These are phyloP conservation scores for Napeogenes inachia DNA, from an alignment of 2,888 invertebrate genomes.

Conservation along the genomic window DNA sequence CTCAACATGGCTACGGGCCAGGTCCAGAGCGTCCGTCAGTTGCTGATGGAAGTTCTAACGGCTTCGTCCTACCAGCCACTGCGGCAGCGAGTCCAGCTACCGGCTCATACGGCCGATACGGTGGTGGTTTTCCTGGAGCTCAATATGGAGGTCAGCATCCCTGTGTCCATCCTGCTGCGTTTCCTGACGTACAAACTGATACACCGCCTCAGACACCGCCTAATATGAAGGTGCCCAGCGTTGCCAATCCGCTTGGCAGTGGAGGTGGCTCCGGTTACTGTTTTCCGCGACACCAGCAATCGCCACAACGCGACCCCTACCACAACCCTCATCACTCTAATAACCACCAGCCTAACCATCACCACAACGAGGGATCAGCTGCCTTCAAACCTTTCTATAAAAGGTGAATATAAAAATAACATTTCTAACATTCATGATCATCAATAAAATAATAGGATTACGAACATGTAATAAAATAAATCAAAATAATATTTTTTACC, in stretches of 20 bases:
- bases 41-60: slow-evolving; percentile 72
- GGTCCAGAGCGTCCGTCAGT: slow-evolving; percentile 59
- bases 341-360: slow-evolving; percentile 70
- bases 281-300: slow-evolving; percentile 73
- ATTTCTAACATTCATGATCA: no score
- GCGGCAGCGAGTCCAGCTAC: slow-evolving; percentile 75
- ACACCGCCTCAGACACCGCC: slow-evolving; percentile 96
- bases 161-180: slow-evolving; percentile 81
- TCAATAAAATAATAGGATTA: no score
- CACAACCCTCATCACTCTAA: slow-evolving; percentile 74
- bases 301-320: slow-evolving; percentile 76
- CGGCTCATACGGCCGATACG: slow-evolving; percentile 80
- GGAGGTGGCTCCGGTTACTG: slow-evolving; percentile 77
- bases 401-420: slow-evolving; percentile 76
- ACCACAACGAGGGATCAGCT: slow-evolving; percentile 77
- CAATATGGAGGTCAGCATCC: slow-evolving; percentile 79
- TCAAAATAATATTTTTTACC: background rate
- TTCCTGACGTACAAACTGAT: slow-evolving; percentile 92
- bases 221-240: slow-evolving; percentile 93
- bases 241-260: slow-evolving; percentile 84
- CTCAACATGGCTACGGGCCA: slow-evolving; percentile 73
- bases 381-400: slow-evolving; percentile 95
- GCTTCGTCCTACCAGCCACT: slow-evolving; percentile 82
- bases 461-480: no score
- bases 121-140: slow-evolving; percentile 82